phyloP scores from a whole-genome alignment of 2,888 invertebrate genomes.

The Andrena dorsata region DNA sequence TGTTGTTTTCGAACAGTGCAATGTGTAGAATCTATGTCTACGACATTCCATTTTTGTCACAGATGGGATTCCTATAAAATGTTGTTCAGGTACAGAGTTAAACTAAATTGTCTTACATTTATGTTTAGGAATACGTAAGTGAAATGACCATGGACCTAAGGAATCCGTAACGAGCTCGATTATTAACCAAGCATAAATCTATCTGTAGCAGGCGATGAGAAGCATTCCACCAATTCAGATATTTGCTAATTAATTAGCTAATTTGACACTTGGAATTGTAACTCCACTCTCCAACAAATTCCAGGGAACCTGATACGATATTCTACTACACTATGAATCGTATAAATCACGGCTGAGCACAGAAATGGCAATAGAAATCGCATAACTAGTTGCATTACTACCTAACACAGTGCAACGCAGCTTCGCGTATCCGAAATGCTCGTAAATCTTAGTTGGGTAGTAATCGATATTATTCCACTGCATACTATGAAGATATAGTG shows the following conservation, averaged over 20 bases:
- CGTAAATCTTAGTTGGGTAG: constrained; percentile 45
- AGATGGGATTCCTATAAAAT: no score
- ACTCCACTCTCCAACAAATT: constrained; percentile 57
- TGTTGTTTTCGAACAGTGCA: no score
- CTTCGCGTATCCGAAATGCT: constrained; percentile 41
- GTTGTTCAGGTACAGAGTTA: neutral
- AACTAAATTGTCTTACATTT: neutral
- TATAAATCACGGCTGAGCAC: constrained; percentile 52
- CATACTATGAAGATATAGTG: neutral
- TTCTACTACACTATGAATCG: constrained; percentile 44
- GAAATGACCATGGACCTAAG: neutral
- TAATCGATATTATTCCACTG: constrained; percentile 30
- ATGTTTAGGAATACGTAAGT: neutral
- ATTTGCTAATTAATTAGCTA: constrained; percentile 57
- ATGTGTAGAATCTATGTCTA: no score
- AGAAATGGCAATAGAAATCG: constrained; percentile 65
- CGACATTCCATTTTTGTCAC: no score
- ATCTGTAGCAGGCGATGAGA: constrained; percentile 2
- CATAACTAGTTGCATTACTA: constrained; percentile 51
- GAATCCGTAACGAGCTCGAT: neutral
- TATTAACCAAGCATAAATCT: neutral
- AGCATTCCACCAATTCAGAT: constrained; percentile 45
- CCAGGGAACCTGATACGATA: constrained; percentile 56
- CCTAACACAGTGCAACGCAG: constrained; percentile 40
- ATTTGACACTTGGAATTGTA: constrained; percentile 49